phyloP scores from a whole-genome alignment of 2,888 invertebrate species.

The Ennomos fuscantarius region DNA sequence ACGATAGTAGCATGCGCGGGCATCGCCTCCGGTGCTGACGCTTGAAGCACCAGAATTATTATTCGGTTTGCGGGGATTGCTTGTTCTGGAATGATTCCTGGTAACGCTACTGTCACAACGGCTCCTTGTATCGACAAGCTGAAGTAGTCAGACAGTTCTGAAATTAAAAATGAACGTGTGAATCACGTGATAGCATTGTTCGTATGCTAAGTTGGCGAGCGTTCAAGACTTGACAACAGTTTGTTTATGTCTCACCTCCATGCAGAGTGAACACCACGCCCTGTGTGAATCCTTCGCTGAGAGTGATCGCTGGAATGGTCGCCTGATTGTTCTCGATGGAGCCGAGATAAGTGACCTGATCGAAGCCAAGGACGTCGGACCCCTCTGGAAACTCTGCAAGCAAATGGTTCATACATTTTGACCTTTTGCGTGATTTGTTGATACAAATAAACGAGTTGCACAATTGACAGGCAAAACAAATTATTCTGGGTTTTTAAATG shows the following conservation, averaged over 20 bases:
- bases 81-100: constrained; percentile 43
- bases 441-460: no score
- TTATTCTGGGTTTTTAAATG: no score
- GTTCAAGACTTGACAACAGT: no score
- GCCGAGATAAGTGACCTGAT: constrained; percentile 45
- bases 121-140: constrained; percentile 13
- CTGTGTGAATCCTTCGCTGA: constrained; percentile 44
- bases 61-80: constrained; percentile 37
- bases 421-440: no score
- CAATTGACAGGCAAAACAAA: no score
- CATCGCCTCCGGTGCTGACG: constrained; percentile 21
- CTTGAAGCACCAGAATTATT: constrained; percentile 29
- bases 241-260: constrained; percentile 17
- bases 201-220: no score
- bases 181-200: no score
- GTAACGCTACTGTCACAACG: constrained; percentile 22
- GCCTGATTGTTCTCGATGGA: constrained; percentile 36
- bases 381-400: constrained; percentile 27
- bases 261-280: constrained; percentile 42
- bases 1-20: constrained; percentile 27
- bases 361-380: constrained; percentile 41
- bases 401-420: constrained; percentile 3
- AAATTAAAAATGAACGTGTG: constrained; percentile 1
- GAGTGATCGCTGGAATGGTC: constrained; percentile 39
- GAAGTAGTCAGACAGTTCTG: constrained; percentile 24